Evolutionary conservation across 2,888 invertebrate species (phyloP), one percentile per base, ranked within the genome.

Genomic region (Melieria picta): DNA sequence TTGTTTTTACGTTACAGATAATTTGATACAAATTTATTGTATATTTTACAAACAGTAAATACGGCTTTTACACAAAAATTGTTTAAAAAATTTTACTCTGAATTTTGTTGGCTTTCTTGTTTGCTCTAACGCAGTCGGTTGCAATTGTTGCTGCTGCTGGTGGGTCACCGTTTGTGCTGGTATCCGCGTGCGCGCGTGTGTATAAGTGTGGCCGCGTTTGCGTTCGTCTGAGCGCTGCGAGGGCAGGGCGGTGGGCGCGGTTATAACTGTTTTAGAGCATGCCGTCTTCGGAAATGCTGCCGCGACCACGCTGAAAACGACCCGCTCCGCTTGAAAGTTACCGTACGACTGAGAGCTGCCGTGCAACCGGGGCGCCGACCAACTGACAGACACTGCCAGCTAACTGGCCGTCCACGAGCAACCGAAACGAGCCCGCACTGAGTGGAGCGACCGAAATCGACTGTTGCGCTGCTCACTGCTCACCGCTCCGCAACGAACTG

Each of bases 311-410:
- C 71, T 62, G 30, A 77, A 79, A 76, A 80, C 78, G 79, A 83
- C 78, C 81, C 82, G 79, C 79, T 79, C 77, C 80, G 79, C 77
- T 79, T 80, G 80, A 80, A 83, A 83, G 83, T 83, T 81, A 79
- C 78, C 81, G 80, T 78, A 79, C 78, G 81, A 84, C 80, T 83
- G 56, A 62, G 56, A 69, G 62, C 46, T 46, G 47, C 56, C 69
- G 62, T 50, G 5, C 50, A 30, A 42, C 11, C 50, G 7, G 45
- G 45, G 11, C 65, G 45, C 7, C 7, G 56, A 45, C 56, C 30
- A 47, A 16, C 47, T 42, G 47, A 45, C 16, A 16, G 45, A 62
- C 30, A 47, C 45, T n/a, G n/a, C 50, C 50, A 50, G 9, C 11
- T 9, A 50, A 50, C 10, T 50, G 11, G 50, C 50, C 50, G 9